Evolutionary conservation across 2,797 vertebrate genomes (phyloP).

Genomic region (Lutjanus campechanus): DNA sequence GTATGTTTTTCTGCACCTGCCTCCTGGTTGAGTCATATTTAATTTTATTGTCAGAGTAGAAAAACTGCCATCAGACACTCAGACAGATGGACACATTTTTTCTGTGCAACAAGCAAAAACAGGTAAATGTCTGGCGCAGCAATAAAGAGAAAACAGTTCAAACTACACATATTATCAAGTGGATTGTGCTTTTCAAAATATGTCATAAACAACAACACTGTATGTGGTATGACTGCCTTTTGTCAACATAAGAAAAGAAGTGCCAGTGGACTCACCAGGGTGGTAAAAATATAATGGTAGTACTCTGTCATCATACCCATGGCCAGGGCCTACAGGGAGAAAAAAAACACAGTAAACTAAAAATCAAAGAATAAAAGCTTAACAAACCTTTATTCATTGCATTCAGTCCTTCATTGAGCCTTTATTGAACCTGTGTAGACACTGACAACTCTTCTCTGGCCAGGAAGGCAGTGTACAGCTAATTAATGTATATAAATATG

Average conservation of each 20-base stretch:
- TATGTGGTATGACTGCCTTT: constrained; percentile 9
- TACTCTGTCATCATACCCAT: constrained; percentile 99
- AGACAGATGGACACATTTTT: constrained; percentile 42
- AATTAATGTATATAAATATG: too few relatives aligned
- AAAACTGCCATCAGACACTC: constrained; percentile 37
- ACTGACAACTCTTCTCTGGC: neutral
- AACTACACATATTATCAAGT: constrained; percentile 21
- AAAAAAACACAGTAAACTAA: constrained; percentile 49
- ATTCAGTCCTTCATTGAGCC: constrained; percentile 37
- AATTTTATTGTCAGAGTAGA: constrained; percentile 50
- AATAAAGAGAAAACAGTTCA: constrained; percentile 17
- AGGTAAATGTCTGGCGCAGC: constrained; percentile 16
- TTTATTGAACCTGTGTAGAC: constrained; percentile 32
- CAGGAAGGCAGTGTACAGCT: neutral
- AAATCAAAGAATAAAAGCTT: constrained; percentile 42
- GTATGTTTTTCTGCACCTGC: constrained; percentile 33
- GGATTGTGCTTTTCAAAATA: constrained; percentile 14
- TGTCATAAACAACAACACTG: constrained; percentile 5
- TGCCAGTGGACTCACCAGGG: constrained; percentile 90
- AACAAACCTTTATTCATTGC: constrained; percentile 21
- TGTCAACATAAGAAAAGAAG: constrained; percentile 28
- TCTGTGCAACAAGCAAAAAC: constrained; percentile 26
- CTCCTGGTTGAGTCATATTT: constrained; percentile 38
- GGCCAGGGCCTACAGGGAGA: constrained; percentile 90
- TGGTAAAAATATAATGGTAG: constrained; percentile 99